Evolutionary conservation across 2,797 vertebrate species (phyloP).

Genomic region (Ptychadena robeensis): DNA sequence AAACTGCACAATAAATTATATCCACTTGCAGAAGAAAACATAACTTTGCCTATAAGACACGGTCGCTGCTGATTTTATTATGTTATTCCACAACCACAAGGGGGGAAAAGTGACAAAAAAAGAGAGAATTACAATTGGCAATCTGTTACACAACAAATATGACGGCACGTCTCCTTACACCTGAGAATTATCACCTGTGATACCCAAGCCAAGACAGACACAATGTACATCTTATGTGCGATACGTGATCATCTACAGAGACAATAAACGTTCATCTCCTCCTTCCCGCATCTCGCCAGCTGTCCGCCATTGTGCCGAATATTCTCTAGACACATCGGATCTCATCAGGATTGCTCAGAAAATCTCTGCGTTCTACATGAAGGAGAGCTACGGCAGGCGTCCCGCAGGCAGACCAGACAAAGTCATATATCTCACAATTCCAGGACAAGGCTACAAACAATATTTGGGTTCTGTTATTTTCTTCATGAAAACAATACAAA

Average conservation of each 20-base stretch:
- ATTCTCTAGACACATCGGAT: constrained; percentile 26
- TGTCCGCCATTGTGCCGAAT: constrained; percentile 22
- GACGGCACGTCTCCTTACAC: neutral
- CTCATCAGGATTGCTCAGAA: constrained; percentile 27
- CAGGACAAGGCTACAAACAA: constrained; percentile 9
- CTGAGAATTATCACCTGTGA: neutral
- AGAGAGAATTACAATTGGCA: too few species aligned
- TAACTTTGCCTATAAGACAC: neutral
- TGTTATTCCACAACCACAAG: neutral
- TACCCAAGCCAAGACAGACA: neutral
- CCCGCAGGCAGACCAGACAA: neutral
- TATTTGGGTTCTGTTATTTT: constrained; percentile 1
- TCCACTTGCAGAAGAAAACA: neutral
- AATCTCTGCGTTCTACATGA: constrained; percentile 37
- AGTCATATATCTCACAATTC: neutral
- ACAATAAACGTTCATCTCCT: constrained; percentile 49
- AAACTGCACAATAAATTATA: too few species aligned
- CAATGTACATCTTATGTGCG: constrained; percentile 47
- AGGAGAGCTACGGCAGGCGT: neutral
- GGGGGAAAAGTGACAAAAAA: too few species aligned
- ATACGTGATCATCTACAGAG: constrained; percentile 29
- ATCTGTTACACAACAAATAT: neutral
- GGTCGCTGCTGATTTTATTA: neutral
- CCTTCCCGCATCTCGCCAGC: constrained; percentile 44
- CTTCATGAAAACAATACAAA: neutral